Conservation (phyloP, 2,797 vertebrate genomes). For the Sciurus carolinensis region DNA sequence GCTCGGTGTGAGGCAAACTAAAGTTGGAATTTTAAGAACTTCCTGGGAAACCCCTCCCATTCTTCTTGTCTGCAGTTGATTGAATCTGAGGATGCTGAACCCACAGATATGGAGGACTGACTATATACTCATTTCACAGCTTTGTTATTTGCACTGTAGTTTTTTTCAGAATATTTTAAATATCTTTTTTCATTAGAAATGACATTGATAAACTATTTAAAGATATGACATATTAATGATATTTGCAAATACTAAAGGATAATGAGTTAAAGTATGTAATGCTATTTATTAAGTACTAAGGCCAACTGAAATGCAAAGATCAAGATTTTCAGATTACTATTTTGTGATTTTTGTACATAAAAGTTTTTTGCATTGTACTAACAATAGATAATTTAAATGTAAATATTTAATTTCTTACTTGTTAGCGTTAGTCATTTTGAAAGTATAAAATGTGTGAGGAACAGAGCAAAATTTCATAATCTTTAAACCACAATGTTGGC, state of each 20-base stretch:
- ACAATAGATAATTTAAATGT: no score
- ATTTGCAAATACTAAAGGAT: background rate
- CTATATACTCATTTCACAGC: background rate
- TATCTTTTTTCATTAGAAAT: slow-evolving; percentile 23
- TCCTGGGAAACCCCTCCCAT: background rate
- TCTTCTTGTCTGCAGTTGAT: background rate
- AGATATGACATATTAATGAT: slow-evolving; percentile 14
- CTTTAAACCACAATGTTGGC: no score
- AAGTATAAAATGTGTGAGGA: no score
- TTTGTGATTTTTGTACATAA: no score
- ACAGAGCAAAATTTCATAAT: no score
- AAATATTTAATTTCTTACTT: no score
- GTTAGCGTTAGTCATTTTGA: no score
- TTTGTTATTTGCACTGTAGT: background rate
- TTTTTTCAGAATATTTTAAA: background rate
- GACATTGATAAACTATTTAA: slow-evolving; percentile 40
- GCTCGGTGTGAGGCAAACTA: background rate
- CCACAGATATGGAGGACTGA: background rate
- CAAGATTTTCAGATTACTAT: background rate
- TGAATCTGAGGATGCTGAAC: background rate
- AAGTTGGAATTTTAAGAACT: background rate
- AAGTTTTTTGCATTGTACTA: no score
- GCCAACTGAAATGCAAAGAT: slow-evolving; percentile 17
- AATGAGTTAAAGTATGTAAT: background rate
- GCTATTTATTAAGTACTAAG: background rate